Percentiles rank a stretch among this genome's conserved stretches.
Conservation (phyloP, 2,797 vertebrate species). For the Acrocephalus scirpaceus region DNA sequence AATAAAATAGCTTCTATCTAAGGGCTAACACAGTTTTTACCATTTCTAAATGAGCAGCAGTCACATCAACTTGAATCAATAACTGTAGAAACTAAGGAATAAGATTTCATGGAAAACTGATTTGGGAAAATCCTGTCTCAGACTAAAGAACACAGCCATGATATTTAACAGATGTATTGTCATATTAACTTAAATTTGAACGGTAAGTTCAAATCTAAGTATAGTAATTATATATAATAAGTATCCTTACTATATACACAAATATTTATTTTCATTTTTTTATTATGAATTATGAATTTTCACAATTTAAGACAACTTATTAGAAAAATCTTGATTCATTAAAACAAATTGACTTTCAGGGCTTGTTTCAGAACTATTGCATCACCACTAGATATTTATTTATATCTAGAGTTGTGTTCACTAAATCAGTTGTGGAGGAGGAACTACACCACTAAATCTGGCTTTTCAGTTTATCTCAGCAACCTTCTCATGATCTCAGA, state of each 20-base stretch:
- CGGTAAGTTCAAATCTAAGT: not conserved
- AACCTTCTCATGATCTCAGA: not conserved
- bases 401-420: not conserved
- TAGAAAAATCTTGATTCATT: not conserved
- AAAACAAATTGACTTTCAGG: not conserved
- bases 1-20: not conserved
- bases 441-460: not conserved
- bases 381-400: not conserved
- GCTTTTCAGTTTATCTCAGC: not conserved
- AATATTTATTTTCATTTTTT: not conserved
- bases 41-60: not conserved
- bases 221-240: not conserved
- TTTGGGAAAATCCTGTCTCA: not conserved
- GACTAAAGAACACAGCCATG: not conserved
- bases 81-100: not conserved
- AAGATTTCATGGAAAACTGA: not conserved
- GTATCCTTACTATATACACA: not conserved
- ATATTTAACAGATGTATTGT: not conserved
- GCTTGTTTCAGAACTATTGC: not conserved
- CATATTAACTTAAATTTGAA: not conserved
- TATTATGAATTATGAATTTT: not conserved
- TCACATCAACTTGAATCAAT: not conserved
- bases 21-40: not conserved
- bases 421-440: not conserved
- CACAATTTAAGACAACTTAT: not conserved